These are phyloP conservation scores for Scolopax bukidnonensis DNA, from an alignment of 2,797 vertebrate genomes.

Conservation along the genomic window DNA sequence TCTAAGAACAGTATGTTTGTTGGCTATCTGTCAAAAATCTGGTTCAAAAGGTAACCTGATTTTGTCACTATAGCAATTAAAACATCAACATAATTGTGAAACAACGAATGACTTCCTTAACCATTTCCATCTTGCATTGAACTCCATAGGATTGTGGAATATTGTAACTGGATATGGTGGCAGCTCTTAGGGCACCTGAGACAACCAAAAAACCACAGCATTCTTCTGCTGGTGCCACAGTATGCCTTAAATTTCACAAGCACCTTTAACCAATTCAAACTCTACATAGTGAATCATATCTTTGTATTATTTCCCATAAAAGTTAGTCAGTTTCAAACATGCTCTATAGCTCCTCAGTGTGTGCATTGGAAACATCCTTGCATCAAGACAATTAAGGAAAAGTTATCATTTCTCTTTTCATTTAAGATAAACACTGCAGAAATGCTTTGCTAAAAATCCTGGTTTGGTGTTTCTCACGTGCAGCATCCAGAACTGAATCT, in stretches of 20 bases:
- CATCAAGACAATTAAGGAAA: background rate
- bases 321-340: background rate
- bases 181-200: background rate
- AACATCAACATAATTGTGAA: background rate
- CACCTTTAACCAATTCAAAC: background rate
- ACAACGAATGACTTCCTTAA: background rate
- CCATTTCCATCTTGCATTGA: background rate
- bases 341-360: background rate
- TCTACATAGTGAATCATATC: background rate
- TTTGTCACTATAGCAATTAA: constrained; percentile 15
- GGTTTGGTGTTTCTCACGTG: background rate
- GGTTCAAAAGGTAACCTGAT: background rate
- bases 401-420: background rate
- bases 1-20: background rate
- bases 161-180: background rate
- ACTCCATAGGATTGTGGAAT: background rate
- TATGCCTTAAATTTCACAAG: background rate
- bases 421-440: background rate
- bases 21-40: background rate
- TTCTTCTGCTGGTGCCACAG: background rate
- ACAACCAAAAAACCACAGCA: background rate
- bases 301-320: background rate
- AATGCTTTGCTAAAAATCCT: background rate
- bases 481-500: background rate
- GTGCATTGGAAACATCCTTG: background rate